Conservation (phyloP, 2,888 invertebrate genomes). For the Vesta saturnalis region DNA sequence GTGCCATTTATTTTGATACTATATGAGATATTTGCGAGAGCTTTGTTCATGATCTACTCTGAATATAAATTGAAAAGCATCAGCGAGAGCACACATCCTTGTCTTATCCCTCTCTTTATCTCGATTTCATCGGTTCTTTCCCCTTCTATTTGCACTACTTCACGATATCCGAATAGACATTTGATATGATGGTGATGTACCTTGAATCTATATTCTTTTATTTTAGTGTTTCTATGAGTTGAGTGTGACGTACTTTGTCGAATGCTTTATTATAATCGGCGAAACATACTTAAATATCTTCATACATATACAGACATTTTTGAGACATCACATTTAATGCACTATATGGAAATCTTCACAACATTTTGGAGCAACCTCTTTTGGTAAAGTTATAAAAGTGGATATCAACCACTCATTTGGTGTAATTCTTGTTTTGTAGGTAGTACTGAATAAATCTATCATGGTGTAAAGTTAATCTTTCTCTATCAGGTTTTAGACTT, state of each 20-base stretch:
- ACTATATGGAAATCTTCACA: conserved; percentile 37
- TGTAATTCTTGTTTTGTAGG: conserved; percentile 36
- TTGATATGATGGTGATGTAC: not conserved
- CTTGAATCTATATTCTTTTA: not conserved
- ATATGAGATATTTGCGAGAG: too few species aligned
- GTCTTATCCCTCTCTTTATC: too few species aligned
- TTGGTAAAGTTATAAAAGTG: conserved; percentile 36
- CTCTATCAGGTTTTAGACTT: not conserved
- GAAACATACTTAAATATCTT: conserved; percentile 8
- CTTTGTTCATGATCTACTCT: too few species aligned
- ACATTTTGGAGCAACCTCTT: conserved; percentile 31
- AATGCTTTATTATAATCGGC: not conserved
- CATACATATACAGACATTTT: conserved; percentile 8
- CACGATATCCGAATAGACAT: not conserved
- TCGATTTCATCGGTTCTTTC: too few species aligned
- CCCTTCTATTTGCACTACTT: too few species aligned
- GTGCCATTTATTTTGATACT: too few species aligned
- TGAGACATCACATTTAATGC: not conserved
- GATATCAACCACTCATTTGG: conserved; percentile 39
- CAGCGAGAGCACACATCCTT: too few species aligned
- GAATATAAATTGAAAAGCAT: too few species aligned
- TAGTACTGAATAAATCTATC: conserved; percentile 34
- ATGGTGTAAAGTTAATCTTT: not conserved
- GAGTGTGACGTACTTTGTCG: conserved; percentile 10
- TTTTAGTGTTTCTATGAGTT: not conserved